Base-by-base conservation (phyloP, 2,113 vertebrate species). In the Parus major region DNA sequence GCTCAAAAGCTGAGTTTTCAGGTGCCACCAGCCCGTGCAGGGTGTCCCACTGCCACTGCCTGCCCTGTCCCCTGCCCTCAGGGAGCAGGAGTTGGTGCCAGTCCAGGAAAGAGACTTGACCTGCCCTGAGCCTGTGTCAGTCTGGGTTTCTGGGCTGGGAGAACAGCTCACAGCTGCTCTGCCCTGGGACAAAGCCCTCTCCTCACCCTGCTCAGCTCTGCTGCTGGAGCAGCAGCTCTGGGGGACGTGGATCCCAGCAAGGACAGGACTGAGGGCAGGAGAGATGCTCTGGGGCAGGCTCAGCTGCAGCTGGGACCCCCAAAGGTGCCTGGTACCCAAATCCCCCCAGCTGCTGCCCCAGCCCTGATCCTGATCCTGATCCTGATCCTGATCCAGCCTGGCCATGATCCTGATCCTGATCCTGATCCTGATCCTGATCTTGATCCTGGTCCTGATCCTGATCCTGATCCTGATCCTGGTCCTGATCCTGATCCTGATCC, bases 71-170 rank as follows among this genome's bases (percentile, higher is more conserved):
- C 15, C 50, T 41, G 47, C 15, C 53, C 72, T 20, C 52, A 29
- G n/a, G 28, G 41, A 49, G n/a, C 39, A 77, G 50, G 9, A 2
- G 0, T 16, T 36, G 41, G 49, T 75, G 65, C n/a, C 53, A 24
- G 29, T 8, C 13, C 36, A 9, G 33, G 70, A 2, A 11, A 28
- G 57, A 42, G 57, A 71, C 23, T 68, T 33, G 3, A 1, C 47
- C 72, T 72, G 13, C 4, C 0, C 24, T 10, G 24, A 10, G 46
- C 1, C 27, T n/a, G 50, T 46, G 25, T 25, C 5, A 13, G 17
- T 0, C 3, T 9, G 69, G 55, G 21, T 46, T 6, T 86, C 49
- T 42, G 68, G 61, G 21, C 42, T 36, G 31, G 42, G 55, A 61
- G 6, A 59, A 35, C 18, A 20, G 5, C 39, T 53, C 29, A 8